A percentile compares a stretch with the other conserved stretches of the same genome.
phyloP scores from a whole-genome alignment of 2,888 invertebrate genomes.

The Teinopalpus imperialis region DNA sequence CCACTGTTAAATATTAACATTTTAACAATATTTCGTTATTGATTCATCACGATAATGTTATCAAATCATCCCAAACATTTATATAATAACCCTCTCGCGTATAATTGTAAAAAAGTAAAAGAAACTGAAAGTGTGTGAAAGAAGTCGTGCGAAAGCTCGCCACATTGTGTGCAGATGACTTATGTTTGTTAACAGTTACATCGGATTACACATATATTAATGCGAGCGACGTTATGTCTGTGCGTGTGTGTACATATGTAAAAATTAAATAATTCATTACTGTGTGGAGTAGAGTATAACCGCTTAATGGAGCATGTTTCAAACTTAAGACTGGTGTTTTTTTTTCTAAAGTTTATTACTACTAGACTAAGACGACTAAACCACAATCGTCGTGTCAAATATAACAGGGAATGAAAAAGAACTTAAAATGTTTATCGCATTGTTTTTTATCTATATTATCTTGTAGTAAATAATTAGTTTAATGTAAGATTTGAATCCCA shows the following conservation, averaged over 20 bases:
- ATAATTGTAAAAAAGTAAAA: slow-evolving; percentile 13
- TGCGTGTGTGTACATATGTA: slow-evolving; percentile 9
- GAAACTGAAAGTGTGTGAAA: slow-evolving; percentile 29
- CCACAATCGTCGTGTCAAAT: no score
- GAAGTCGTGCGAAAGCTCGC: slow-evolving; percentile 25
- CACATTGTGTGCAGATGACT: slow-evolving; percentile 27
- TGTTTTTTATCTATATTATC: no score
- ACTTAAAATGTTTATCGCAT: no score
- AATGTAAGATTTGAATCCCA: no score
- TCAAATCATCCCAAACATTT: slow-evolving; percentile 7
- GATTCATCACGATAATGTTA: slow-evolving; percentile 2
- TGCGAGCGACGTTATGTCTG: slow-evolving; percentile 1
- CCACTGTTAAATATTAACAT: no score
- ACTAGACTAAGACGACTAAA: no score
- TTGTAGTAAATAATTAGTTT: no score
- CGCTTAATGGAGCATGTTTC: slow-evolving; percentile 3
- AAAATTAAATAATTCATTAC: slow-evolving; percentile 15
- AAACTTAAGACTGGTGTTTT: background rate
- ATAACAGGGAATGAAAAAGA: no score
- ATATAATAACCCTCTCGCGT: background rate
- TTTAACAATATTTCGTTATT: no score
- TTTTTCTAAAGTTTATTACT: no score
- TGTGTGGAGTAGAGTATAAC: slow-evolving; percentile 8
- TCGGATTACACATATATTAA: slow-evolving; percentile 15
- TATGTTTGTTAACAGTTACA: slow-evolving; percentile 17